Evolutionary conservation across 92 coral and sea anemone species (phyloP).

Genomic region (Meandrina meandrites): DNA sequence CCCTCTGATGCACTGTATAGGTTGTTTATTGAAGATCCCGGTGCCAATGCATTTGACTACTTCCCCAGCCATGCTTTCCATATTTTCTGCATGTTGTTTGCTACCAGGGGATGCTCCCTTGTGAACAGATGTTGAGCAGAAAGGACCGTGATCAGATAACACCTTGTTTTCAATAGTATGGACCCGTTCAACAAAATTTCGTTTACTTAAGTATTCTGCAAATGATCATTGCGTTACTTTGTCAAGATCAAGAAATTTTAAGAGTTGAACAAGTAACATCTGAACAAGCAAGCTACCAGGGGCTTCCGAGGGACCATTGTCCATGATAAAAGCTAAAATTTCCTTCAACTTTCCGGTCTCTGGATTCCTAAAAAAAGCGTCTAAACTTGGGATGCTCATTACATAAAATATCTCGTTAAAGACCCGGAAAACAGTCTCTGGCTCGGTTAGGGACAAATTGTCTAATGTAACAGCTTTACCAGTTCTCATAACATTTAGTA

Average conservation of each 20-base stretch:
- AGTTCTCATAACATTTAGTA: constrained; percentile 47
- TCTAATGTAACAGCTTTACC: constrained; percentile 66
- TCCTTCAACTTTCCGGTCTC: constrained; percentile 47
- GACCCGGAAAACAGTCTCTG: constrained; percentile 57
- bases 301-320: constrained; percentile 43
- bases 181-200: constrained; percentile 49
- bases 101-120: constrained; percentile 47
- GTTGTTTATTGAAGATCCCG: constrained; percentile 26
- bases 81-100: constrained; percentile 30
- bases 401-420: constrained; percentile 58
- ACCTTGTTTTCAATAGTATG: constrained; percentile 45
- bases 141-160: constrained; percentile 42
- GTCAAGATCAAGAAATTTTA: constrained; percentile 36
- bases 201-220: constrained; percentile 56
- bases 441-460: constrained; percentile 52
- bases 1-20: constrained; percentile 30
- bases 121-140: constrained; percentile 26
- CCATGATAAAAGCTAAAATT: constrained; percentile 40
- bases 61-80: constrained; percentile 35
- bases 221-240: constrained; percentile 37
- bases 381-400: constrained; percentile 54
- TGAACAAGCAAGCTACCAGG: constrained; percentile 45
- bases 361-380: constrained; percentile 49
- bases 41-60: constrained; percentile 22
- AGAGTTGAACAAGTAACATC: constrained; percentile 29